Evolutionary conservation across 30 jellyfish, hydroid and myxozoan species (phyloP), one percentile per base, ranked within the genome.

Genomic region (Aurelia aurita complex sp. Pacific): DNA sequence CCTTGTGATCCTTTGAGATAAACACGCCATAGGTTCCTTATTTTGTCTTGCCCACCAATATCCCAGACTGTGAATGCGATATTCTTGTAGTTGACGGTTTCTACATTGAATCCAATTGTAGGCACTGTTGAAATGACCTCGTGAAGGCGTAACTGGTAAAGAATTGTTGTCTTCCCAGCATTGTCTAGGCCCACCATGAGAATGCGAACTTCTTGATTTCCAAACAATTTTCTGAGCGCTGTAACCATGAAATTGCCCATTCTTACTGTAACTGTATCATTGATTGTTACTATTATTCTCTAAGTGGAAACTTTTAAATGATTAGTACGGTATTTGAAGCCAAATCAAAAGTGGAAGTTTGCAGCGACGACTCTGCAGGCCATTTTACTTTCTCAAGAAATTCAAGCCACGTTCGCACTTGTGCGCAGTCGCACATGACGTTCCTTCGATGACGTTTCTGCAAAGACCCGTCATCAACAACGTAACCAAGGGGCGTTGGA

Each of bases 41-140:
- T 94, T 85, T 94, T 94, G 82, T 94, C 98, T 74, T 94, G 98
- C 6, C 98, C 98, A 29, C 98, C 98, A 82, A 94, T 94, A 79
- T 94, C 98, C 98, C 98, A 94, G 43, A 94, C 98, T 7, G 98
- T 94, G 77, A 94, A 94, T 6, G 98, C 80, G 23, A 94, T 94
- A 36, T 94, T 94, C 90, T 88, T 94, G 80, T 80, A 94, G 73
- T 77, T 79, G 29, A 94, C 98, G 14, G 98, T 94, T 63, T 94
- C 98, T 51, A 94, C 98, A 66, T 94, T 94, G 73, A 94, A 94
- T 10, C 98, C 98, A 12, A 94, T 88, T 2, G 98, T 94, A 2
- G 98, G 98, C 32, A 94, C 98, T 16, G 98, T 94, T 4, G 97
- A 88, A 64, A 94, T 96, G 36, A 96, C 94, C 70, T 94, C 98